phyloP scores from a whole-genome alignment of 2,797 vertebrate genomes.

The Oophaga sylvatica region DNA sequence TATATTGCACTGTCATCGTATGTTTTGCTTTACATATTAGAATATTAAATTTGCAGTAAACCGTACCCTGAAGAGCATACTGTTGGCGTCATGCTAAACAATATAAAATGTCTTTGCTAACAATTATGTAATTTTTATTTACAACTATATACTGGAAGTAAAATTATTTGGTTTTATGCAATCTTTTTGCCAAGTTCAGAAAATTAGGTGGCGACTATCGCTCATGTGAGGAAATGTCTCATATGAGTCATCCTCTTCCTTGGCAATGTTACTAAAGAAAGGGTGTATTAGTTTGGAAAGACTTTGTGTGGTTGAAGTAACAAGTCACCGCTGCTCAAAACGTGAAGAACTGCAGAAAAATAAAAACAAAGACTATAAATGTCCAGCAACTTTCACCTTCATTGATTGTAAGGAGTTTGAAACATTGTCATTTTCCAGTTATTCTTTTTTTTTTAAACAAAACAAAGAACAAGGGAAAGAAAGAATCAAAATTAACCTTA shows the following conservation, averaged over 20 bases:
- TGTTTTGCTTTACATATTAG: slow-evolving; percentile 59
- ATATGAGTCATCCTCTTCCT: slow-evolving; percentile 34
- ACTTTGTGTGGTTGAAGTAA: slow-evolving; percentile 25
- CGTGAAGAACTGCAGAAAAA: background rate
- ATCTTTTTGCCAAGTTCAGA: slow-evolving; percentile 8
- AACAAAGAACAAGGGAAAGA: background rate
- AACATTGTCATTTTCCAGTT: background rate
- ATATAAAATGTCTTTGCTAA: slow-evolving; percentile 43
- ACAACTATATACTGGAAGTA: slow-evolving; percentile 31
- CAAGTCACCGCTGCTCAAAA: background rate
- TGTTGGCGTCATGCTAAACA: slow-evolving; percentile 38
- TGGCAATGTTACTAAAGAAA: slow-evolving; percentile 38
- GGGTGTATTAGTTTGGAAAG: slow-evolving; percentile 45
- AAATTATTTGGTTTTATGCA: slow-evolving; percentile 18
- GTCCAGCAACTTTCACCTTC: background rate
- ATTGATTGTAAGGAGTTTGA: background rate
- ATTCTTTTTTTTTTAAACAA: background rate
- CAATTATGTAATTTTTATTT: slow-evolving; percentile 48
- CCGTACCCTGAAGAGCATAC: slow-evolving; percentile 54
- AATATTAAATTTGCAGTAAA: slow-evolving; percentile 56
- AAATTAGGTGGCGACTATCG: slow-evolving; percentile 32
- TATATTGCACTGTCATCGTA: slow-evolving; percentile 58
- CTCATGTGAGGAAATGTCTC: slow-evolving; percentile 36
- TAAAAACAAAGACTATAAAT: background rate
- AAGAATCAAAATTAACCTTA: too few species aligned